These are phyloP conservation scores for Hydrophis major DNA, from an alignment of 2,797 vertebrate species.

Conservation along the genomic window DNA sequence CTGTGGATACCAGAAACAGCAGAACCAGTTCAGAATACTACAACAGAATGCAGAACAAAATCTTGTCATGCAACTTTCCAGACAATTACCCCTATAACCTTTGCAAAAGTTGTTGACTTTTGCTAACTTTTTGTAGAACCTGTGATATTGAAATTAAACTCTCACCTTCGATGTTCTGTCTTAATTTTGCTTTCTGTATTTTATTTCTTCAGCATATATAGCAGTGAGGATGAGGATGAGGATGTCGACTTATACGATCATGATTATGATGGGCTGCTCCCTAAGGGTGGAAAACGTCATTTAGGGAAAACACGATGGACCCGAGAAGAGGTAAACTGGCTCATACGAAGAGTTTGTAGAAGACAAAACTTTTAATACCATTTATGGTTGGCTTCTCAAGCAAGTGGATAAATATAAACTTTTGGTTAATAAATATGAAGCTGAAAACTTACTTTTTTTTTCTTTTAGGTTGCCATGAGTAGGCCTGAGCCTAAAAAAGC, in stretches of 20 bases:
- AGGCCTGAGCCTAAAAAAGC: not conserved
- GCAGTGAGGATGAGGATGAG: slow-evolving; percentile 97
- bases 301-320: slow-evolving; percentile 98
- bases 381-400: not conserved
- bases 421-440: not conserved
- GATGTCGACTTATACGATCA: slow-evolving; percentile 96
- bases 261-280: slow-evolving; percentile 91
- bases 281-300: slow-evolving; percentile 92
- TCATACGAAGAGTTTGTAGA: slow-evolving; percentile 6
- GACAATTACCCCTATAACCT: slow-evolving; percentile 78
- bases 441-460: not conserved
- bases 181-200: slow-evolving; percentile 40
- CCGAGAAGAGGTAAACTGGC: slow-evolving; percentile 87
- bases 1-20: slow-evolving; percentile 99
- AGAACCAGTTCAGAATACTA: slow-evolving; percentile 87
- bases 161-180: slow-evolving; percentile 38
- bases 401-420: not conserved
- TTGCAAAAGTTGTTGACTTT: slow-evolving; percentile 67
- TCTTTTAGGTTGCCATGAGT: not conserved
- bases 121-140: slow-evolving; percentile 56
- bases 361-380: not conserved
- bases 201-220: slow-evolving; percentile 87
- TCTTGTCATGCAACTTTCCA: slow-evolving; percentile 88
- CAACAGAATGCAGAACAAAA: slow-evolving; percentile 73
- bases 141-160: slow-evolving; percentile 17